phyloP scores from a whole-genome alignment of 2,888 invertebrate species.

The Glyphotaelius pellucidus region DNA sequence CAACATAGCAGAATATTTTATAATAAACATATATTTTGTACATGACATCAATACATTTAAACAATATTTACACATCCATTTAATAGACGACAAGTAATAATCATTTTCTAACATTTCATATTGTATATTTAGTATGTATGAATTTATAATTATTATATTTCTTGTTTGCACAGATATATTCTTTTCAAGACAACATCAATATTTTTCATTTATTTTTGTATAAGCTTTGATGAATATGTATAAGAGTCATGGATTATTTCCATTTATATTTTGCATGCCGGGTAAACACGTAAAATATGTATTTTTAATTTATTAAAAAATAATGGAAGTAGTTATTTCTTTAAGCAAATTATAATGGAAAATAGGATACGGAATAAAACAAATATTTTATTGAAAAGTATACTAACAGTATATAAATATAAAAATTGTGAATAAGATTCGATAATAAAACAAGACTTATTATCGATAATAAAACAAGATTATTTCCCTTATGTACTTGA shows the following conservation, averaged over 20 bases:
- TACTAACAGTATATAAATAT: too few relatives aligned
- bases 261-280: background rate
- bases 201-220: background rate
- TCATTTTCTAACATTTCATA: background rate
- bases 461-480: too few relatives aligned
- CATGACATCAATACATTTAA: background rate
- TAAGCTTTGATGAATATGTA: too few relatives aligned
- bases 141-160: background rate
- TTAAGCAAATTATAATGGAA: too few relatives aligned
- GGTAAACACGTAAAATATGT: background rate
- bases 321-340: too few relatives aligned
- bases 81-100: background rate
- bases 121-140: background rate
- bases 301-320: too few relatives aligned
- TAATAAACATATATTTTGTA: slow-evolving; percentile 19
- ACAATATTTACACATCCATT: background rate
- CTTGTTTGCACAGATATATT: background rate
- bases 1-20: slow-evolving; percentile 33
- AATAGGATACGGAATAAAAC: too few relatives aligned
- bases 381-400: too few relatives aligned
- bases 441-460: too few relatives aligned
- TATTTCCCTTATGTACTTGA: too few relatives aligned
- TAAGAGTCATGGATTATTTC: background rate
- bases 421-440: too few relatives aligned
- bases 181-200: background rate